Evolutionary conservation across 30 jellyfish, hydroid and myxozoan genomes (phyloP), one percentile per base, ranked within the genome.

Genomic region (Hydractinia symbiolongicarpus): DNA sequence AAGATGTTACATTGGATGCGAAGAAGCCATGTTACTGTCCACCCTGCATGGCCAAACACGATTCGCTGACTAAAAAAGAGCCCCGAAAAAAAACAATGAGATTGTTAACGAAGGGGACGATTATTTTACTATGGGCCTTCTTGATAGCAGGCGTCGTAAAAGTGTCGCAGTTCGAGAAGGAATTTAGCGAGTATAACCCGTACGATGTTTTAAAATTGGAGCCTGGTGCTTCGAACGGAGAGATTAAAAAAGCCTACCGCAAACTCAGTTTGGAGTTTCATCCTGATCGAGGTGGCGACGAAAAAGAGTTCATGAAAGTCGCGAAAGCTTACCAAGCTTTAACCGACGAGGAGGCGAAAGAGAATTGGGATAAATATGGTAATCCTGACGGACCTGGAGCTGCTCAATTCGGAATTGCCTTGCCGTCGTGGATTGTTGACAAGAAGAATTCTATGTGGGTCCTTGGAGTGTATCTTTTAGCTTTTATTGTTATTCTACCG

Each of bases 351-450:
- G 98, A 92, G 72, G 86, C 98, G 5, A 87, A 86, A 58, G 89
- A 92, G 76, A 92, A 92, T 76, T 92, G 98, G 98, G 96, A 92
- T 78, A 93, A 86, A 50, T 84, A 92, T 83, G 98, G 98, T 21
- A 92, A 92, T 68, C 98, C 98, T 5, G 98, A 92, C 84, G 98
- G 98, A n/a, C 98, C 98, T 54, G 95, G 94, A 92, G 98, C 98
- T 14, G 87, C 98, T 8, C 94, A 95, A 61, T 92, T 92, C 87
- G 98, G 98, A 54, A 92, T 92, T 80, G 98, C 98, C 19, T 66
- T 92, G 55, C 98, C 98, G 71, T 92, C 98, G 11, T 92, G 98
- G 98, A 92, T 92, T 78, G 96, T 92, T 5, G 98, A 92, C 56
- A 92, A 92, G 78, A 92, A 92, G 73, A 92, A 92, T 64, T 86